Conservation (phyloP, 2,888 invertebrate species). For the Drosophila yooni region DNA sequence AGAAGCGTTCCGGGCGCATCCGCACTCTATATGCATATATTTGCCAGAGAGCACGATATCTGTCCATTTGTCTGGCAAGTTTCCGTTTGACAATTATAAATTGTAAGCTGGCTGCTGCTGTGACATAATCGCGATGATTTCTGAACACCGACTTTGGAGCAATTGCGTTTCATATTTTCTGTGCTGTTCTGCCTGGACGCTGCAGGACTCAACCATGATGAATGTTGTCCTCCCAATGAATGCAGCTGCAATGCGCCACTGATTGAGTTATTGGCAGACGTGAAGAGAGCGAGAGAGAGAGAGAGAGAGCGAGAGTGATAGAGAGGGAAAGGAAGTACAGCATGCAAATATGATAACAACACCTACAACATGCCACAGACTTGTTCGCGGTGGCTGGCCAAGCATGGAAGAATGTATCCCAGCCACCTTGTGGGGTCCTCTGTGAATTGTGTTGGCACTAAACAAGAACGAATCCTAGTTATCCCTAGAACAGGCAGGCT, state of each 20-base stretch:
- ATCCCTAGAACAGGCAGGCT: constrained; percentile 41
- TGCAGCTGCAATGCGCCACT: constrained; percentile 72
- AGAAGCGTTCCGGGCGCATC: constrained; percentile 31
- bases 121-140: constrained; percentile 77
- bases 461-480: constrained; percentile 50
- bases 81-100: constrained; percentile 76
- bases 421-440: constrained; percentile 36
- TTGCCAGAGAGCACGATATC: constrained; percentile 30
- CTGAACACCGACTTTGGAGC: constrained; percentile 40
- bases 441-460: constrained; percentile 65
- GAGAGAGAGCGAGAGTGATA: too few species aligned
- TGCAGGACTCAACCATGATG: constrained; percentile 51
- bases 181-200: background rate
- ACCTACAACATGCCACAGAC: constrained; percentile 72
- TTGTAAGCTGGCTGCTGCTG: constrained; percentile 67
- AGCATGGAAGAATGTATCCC: constrained; percentile 43
- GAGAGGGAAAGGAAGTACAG: background rate
- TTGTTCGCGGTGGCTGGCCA: constrained; percentile 61
- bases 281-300: background rate
- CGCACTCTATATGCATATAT: constrained; percentile 9
- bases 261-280: constrained; percentile 71
- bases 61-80: constrained; percentile 74
- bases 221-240: constrained; percentile 45
- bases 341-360: constrained; percentile 73
- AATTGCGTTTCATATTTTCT: constrained; percentile 59